Base-by-base conservation (phyloP, 1,140 invertebrate species). In the Spodoptera litura region DNA sequence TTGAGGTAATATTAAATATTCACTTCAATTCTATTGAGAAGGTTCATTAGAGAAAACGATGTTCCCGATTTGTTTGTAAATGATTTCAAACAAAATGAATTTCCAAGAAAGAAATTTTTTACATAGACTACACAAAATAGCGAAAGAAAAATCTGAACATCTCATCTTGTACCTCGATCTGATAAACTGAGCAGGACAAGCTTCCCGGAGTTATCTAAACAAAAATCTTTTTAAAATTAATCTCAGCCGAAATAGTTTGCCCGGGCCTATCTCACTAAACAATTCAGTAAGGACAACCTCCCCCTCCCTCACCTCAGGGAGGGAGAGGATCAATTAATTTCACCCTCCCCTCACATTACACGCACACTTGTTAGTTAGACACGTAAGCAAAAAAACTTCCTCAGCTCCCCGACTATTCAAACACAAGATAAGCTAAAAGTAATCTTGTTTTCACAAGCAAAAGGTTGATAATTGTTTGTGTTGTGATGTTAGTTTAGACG, bases 241-340 rank as follows among this genome's bases (percentile, higher is more conserved):
- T 64, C 35, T 10, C n/a, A 12, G 25, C 27, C 58, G 20, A 49
- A 64, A 49, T 64, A 15, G 44, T 44, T 44, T 44, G 38, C 61
- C 15, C 15, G 61, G 61, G 61, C 61, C 61, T 64, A 64, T 64
- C 61, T 64, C 61, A 64, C 61, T 64, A 64, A 64, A 64, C 61
- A 64, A 49, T 44, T 49, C 61, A 49, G 62, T 66, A 66, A 66
- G 62, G 49, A 25, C 44, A 38, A 49, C 62, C 10, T 20, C 62
- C 9, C 1, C 13, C 61, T 15, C 38, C 61, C 61, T 13, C 38
- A 8, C 38, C 38, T 4, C 9, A 4, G 9, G 9, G 38, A 31
- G 38, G 38, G 49, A n/a, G 20, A 13, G 49, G 49, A 70, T 70
- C 66, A 70, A 70, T 70, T 70, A 70, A 53, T 70, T 53, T 52